phyloP scores from a whole-genome alignment of 1,140 invertebrate species.

The Charaxes varanes region DNA sequence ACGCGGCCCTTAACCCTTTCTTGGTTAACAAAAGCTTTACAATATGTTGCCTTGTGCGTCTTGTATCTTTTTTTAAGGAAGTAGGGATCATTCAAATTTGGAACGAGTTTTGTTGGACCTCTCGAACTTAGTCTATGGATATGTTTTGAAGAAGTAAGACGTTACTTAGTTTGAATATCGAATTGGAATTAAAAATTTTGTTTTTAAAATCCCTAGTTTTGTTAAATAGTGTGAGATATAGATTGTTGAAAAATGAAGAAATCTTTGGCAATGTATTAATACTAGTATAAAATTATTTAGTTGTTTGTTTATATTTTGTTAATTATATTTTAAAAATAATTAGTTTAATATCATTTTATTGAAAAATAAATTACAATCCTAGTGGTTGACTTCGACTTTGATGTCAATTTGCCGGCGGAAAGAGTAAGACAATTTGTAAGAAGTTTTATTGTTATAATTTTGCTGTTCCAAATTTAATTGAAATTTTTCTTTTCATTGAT shows the following conservation, averaged over 20 bases:
- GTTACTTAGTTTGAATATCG: conserved; percentile 10
- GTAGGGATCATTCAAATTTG: conserved; percentile 63
- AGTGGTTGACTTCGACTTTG: no score
- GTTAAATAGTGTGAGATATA: no score
- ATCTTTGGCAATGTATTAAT: no score
- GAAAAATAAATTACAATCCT: no score
- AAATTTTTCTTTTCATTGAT: background rate
- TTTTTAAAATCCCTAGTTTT: background rate
- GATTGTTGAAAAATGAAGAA: no score
- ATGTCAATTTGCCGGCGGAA: conserved; percentile 7
- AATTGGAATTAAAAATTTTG: conserved; percentile 1
- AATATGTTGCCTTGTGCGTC: conserved; percentile 57
- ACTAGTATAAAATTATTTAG: background rate
- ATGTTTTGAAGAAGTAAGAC: conserved; percentile 38
- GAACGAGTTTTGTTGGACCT: conserved; percentile 54
- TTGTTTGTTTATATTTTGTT: background rate
- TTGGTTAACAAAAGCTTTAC: conserved; percentile 64
- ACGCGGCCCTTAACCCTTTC: conserved; percentile 65
- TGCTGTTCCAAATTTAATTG: background rate
- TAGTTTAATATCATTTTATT: no score
- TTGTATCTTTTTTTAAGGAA: conserved; percentile 57
- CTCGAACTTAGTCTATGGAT: conserved; percentile 55
- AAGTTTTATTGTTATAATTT: no score
- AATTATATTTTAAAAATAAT: background rate
- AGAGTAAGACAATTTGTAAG: conserved; percentile 1